Evolutionary conservation across 2,888 invertebrate species (phyloP).

Genomic region (Tetanocera ferruginea): DNA sequence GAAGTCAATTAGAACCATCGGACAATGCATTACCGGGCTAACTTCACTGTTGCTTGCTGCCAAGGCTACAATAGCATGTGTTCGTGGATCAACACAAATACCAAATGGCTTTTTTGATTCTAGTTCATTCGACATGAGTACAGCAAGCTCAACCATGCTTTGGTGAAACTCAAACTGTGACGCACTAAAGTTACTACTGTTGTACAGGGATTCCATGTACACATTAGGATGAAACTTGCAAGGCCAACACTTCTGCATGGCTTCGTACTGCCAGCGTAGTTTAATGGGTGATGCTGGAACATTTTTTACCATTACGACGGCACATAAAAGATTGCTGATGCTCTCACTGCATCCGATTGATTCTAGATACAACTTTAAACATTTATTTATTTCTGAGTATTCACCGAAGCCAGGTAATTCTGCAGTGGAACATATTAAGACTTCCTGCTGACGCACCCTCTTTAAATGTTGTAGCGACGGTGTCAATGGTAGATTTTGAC

Average conservation of each 20-base stretch:
- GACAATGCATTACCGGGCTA: constrained; percentile 86
- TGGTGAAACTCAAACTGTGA: constrained; percentile 73
- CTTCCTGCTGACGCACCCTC: constrained; percentile 75
- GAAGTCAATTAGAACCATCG: constrained; percentile 87
- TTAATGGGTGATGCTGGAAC: constrained; percentile 77
- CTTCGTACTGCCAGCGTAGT: constrained; percentile 77
- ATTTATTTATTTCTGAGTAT: neutral
- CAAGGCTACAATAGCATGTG: constrained; percentile 77
- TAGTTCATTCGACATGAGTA: constrained; percentile 54
- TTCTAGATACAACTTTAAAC: constrained; percentile 38
- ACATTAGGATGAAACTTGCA: constrained; percentile 87
- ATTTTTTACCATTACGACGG: constrained; percentile 71
- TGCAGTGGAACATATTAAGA: constrained; percentile 71
- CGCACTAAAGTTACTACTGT: constrained; percentile 74
- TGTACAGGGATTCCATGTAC: constrained; percentile 77
- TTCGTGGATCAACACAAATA: constrained; percentile 82
- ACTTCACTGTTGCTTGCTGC: constrained; percentile 69
- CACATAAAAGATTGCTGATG: constrained; percentile 52
- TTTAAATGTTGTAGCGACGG: constrained; percentile 78
- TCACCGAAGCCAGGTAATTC: constrained; percentile 27
- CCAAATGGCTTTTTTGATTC: constrained; percentile 69
- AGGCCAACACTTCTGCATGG: constrained; percentile 79
- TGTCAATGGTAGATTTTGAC: constrained; percentile 74
- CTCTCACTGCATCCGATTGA: constrained; percentile 41
- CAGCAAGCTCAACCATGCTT: constrained; percentile 73